Percentiles rank a stretch among this genome's conserved stretches.
phyloP scores from a whole-genome alignment of 2,888 invertebrate genomes.

The Sinhomidia bicolor region DNA sequence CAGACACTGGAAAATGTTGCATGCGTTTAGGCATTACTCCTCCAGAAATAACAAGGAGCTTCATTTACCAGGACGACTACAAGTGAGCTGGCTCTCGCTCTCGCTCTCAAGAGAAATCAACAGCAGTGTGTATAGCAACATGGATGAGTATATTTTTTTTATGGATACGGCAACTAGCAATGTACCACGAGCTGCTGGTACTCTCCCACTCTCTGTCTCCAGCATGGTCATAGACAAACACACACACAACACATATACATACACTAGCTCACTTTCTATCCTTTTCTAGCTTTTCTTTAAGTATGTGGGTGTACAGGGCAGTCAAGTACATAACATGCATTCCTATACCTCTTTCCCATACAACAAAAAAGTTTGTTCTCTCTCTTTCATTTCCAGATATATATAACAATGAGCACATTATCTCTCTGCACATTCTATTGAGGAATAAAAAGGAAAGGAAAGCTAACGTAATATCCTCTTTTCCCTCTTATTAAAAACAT shows the following conservation, averaged over 20 bases:
- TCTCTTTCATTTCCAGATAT: too few species aligned
- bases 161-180: background rate
- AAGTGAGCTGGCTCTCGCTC: background rate
- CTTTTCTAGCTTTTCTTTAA: background rate
- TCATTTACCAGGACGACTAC: background rate
- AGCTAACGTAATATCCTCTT: background rate
- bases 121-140: background rate
- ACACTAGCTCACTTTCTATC: background rate
- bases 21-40: background rate
- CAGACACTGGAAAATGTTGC: constrained; percentile 13
- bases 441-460: background rate
- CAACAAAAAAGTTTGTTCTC: background rate
- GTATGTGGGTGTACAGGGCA: too few species aligned
- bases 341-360: background rate
- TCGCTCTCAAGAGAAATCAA: constrained; percentile 64
- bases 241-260: too few species aligned
- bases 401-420: background rate
- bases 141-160: constrained; percentile 19
- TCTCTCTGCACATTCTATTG: too few species aligned
- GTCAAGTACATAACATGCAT: too few species aligned
- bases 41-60: background rate
- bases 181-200: background rate
- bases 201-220: background rate
- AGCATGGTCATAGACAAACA: too few species aligned
- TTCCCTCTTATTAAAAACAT: background rate